Conservation (phyloP, 2,113 vertebrate species). For the Apteryx owenii region DNA sequence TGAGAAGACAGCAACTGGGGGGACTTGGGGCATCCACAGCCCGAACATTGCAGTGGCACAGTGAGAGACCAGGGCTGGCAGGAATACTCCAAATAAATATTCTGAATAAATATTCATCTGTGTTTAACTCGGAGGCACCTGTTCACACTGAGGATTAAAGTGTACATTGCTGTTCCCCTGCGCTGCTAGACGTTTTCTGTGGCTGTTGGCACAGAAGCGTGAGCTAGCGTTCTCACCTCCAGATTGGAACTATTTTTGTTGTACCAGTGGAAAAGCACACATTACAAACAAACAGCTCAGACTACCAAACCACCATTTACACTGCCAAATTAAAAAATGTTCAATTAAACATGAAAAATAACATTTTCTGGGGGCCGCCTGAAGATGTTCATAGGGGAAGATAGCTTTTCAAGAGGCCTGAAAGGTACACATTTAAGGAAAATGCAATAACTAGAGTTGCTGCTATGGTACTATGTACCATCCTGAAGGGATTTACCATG, state of each 20-base stretch:
- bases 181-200: background rate
- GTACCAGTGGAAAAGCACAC: background rate
- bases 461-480: background rate
- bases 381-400: background rate
- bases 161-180: background rate
- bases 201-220: background rate
- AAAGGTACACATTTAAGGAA: constrained; percentile 18
- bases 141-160: background rate
- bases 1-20: background rate
- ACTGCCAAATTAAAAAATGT: background rate
- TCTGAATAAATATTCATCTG: background rate
- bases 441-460: background rate
- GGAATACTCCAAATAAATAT: background rate
- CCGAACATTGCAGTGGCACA: background rate
- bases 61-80: background rate
- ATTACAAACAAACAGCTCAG: background rate
- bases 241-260: background rate
- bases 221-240: constrained; percentile 29
- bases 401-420: background rate
- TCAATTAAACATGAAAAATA: constrained; percentile 15
- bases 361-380: background rate
- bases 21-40: background rate
- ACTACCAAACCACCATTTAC: background rate
- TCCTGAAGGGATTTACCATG: constrained; percentile 5
- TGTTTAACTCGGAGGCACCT: background rate